Conservation (phyloP, 2,113 vertebrate genomes). For the Gallinago paraguaiae region DNA sequence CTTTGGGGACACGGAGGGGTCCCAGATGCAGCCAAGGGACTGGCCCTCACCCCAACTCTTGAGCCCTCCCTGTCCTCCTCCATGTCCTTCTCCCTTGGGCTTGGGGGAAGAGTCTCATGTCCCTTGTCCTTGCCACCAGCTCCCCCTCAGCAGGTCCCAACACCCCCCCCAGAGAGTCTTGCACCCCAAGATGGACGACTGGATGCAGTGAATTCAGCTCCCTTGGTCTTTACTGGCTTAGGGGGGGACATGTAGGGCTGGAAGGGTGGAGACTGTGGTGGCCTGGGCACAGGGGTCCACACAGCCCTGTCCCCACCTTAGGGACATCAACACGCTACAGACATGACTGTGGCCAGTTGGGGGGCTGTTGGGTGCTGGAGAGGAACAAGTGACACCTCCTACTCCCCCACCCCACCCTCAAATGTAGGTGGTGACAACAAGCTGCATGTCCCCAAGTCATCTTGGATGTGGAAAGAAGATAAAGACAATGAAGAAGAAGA, state of each 20-base stretch:
- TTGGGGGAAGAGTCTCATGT: neutral
- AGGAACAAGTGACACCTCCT: neutral
- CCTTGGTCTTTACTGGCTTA: neutral
- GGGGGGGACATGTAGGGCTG: neutral
- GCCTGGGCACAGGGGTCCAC: neutral
- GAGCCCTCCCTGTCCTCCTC: neutral
- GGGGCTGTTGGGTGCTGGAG: neutral
- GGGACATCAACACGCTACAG: neutral
- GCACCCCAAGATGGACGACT: neutral
- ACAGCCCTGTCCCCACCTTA: neutral
- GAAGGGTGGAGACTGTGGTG: neutral
- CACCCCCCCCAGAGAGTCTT: too few relatives aligned
- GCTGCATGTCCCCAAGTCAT: neutral
- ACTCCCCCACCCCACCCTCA: too few relatives aligned
- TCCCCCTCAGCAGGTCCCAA: neutral
- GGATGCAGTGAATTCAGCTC: neutral
- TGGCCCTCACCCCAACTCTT: neutral
- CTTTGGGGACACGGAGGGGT: neutral
- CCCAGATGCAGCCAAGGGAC: accelerated
- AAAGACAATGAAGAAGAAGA: too few relatives aligned
- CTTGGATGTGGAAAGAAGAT: neutral
- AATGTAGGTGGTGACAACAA: neutral
- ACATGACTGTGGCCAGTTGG: accelerated
- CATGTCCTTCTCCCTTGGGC: neutral
- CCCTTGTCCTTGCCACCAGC: too few relatives aligned